Conservation (phyloP, 2,888 invertebrate genomes). For the Buathra laborator region DNA sequence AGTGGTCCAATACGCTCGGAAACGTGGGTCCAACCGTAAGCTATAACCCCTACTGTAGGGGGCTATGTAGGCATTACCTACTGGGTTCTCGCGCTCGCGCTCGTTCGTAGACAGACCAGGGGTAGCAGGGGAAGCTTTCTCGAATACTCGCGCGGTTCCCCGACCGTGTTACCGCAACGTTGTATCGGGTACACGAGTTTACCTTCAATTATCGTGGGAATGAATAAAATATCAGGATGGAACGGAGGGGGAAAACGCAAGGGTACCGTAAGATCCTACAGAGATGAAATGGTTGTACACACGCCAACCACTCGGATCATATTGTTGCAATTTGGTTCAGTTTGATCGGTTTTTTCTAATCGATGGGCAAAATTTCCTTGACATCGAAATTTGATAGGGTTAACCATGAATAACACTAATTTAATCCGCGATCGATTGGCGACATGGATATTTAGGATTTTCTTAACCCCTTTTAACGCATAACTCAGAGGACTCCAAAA, state of each 20-base stretch:
- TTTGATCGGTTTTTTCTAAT: background rate
- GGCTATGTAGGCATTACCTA: conserved; percentile 36
- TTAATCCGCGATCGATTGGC: no score
- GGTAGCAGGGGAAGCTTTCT: background rate
- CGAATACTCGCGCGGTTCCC: conserved; percentile 9
- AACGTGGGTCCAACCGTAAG: conserved; percentile 54
- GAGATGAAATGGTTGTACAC: conserved; percentile 1
- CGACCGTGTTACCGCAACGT: conserved; percentile 61
- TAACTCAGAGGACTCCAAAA: no score
- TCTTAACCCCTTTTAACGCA: no score
- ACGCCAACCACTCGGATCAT: background rate
- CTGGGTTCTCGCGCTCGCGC: conserved; percentile 45
- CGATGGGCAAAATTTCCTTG: background rate
- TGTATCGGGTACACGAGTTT: conserved; percentile 78
- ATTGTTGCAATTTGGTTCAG: background rate
- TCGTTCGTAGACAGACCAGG: conserved; percentile 51
- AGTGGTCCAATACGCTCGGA: conserved; percentile 44
- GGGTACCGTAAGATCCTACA: conserved; percentile 2
- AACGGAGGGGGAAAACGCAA: conserved; percentile 9
- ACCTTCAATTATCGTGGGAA: conserved; percentile 83
- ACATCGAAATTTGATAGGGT: background rate
- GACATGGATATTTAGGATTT: no score
- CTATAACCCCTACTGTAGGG: conserved; percentile 28
- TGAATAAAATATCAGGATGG: conserved; percentile 80
- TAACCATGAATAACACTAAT: no score